These are phyloP conservation scores for Rhea americana DNA, from an alignment of 2,113 vertebrate species.

Conservation along the genomic window DNA sequence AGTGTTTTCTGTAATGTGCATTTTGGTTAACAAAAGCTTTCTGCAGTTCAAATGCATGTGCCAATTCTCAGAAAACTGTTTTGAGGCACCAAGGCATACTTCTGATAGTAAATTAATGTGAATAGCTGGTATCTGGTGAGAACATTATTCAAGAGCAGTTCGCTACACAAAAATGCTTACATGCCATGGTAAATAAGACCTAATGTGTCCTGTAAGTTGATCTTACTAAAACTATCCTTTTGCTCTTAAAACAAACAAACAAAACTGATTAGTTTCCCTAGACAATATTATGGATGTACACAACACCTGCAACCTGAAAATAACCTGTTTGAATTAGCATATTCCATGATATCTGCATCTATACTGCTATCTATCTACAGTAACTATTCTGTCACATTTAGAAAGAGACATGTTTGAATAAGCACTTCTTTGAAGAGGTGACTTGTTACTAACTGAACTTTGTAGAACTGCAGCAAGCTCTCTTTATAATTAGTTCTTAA, in stretches of 20 bases:
- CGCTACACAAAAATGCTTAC: not conserved
- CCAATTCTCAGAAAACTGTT: not conserved
- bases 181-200: not conserved
- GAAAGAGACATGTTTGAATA: not conserved
- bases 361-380: not conserved
- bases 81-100: not conserved
- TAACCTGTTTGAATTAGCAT: not conserved
- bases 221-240: not conserved
- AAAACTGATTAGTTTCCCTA: not conserved
- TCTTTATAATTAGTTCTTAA: not conserved
- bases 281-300: not conserved
- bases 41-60: not conserved
- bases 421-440: constrained; percentile 29
- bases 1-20: not conserved
- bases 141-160: not conserved
- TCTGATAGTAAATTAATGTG: not conserved
- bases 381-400: not conserved
- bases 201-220: not conserved
- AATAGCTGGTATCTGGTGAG: not conserved
- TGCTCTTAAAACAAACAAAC: not conserved
- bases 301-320: not conserved
- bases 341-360: not conserved
- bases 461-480: not conserved
- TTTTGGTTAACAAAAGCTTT: not conserved
- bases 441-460: constrained; percentile 11